These are phyloP conservation scores for Ameiurus melas DNA, from an alignment of 2,113 vertebrate genomes.

Conservation along the genomic window DNA sequence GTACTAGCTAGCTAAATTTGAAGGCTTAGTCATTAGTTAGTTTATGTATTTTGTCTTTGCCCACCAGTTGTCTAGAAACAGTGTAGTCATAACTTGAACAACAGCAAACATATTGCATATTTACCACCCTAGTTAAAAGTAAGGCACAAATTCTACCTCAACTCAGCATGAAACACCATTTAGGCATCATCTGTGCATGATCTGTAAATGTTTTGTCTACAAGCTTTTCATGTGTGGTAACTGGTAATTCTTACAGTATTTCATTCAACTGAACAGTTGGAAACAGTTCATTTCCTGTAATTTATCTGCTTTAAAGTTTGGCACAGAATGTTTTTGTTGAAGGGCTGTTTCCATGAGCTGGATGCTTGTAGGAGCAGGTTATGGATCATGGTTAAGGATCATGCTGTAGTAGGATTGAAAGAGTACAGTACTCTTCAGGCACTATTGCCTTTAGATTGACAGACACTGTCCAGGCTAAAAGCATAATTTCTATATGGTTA, in stretches of 20 bases:
- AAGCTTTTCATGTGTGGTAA: background rate
- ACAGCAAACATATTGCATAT: background rate
- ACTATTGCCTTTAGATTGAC: conserved; percentile 9
- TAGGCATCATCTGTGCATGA: background rate
- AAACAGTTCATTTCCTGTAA: background rate
- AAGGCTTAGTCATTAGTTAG: background rate
- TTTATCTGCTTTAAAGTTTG: background rate
- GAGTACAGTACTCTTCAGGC: background rate
- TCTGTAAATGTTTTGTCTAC: background rate
- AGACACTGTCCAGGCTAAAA: conserved; percentile 7
- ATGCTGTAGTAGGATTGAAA: background rate
- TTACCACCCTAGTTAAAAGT: background rate
- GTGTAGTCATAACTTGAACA: background rate
- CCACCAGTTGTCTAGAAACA: background rate
- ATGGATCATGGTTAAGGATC: background rate
- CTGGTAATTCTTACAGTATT: background rate
- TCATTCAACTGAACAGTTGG: background rate
- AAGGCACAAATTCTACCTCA: background rate
- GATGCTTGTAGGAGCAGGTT: background rate
- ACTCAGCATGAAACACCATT: background rate
- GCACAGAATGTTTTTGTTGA: background rate
- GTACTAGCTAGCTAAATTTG: background rate
- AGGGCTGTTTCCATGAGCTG: background rate
- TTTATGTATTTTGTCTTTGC: background rate
- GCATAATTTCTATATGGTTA: conserved; percentile 31